These are phyloP conservation scores for Patella ulyssiponensis DNA, from an alignment of 2,888 invertebrate genomes.

Conservation along the genomic window DNA sequence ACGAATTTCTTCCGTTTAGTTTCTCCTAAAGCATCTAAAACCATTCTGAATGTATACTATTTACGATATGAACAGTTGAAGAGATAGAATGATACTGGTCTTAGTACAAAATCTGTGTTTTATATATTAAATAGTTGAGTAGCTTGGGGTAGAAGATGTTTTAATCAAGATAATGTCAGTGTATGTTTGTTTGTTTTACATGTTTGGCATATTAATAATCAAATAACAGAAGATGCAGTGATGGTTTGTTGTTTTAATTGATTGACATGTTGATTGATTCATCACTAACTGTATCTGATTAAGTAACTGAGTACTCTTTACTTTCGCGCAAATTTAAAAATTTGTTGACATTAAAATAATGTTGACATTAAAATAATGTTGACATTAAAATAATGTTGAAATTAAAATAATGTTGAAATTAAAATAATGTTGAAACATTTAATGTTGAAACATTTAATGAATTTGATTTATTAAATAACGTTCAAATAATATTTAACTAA, in stretches of 20 bases:
- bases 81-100: no score
- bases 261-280: slow-evolving; percentile 4
- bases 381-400: no score
- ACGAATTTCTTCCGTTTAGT: neutral
- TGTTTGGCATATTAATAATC: slow-evolving; percentile 13
- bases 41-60: neutral
- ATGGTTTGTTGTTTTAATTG: neutral
- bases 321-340: no score
- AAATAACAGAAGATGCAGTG: neutral
- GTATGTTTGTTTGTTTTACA: neutral
- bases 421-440: no score
- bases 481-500: no score
- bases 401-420: no score
- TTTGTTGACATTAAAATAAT: no score
- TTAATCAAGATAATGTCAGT: slow-evolving; percentile 4
- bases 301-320: no score
- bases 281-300: neutral
- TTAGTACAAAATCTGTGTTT: neutral
- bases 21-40: neutral
- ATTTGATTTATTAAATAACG: no score
- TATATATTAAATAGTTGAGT: neutral
- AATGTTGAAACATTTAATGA: no score
- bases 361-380: no score
- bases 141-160: neutral
- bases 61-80: no score